Evolutionary conservation across 2,888 invertebrate genomes (phyloP).

Genomic region (Harpalus rubripes): DNA sequence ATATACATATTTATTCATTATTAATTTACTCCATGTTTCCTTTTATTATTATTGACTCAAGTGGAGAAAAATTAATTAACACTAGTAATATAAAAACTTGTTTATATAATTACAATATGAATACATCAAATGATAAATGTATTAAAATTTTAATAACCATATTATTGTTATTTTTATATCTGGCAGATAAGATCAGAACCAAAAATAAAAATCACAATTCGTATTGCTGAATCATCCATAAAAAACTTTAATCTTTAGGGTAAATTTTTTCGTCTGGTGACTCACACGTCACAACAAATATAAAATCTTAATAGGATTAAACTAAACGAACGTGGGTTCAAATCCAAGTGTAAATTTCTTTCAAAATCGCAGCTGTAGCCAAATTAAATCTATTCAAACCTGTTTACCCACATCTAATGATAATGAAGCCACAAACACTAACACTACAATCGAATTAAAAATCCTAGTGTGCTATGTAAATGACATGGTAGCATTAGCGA

Average conservation of each 20-base stretch:
- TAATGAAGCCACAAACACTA: conserved; percentile 52
- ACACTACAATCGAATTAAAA: conserved; percentile 47
- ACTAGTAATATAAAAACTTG: not conserved
- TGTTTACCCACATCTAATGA: conserved; percentile 34
- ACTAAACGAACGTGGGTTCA: conserved; percentile 39
- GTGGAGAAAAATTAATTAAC: no score
- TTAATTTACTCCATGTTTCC: no score
- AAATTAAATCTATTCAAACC: conserved; percentile 46
- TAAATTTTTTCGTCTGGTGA: conserved; percentile 23
- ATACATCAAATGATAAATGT: not conserved
- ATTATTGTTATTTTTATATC: conserved; percentile 1
- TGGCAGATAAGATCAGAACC: conserved; percentile 1
- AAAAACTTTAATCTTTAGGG: conserved; percentile 9
- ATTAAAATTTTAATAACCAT: not conserved
- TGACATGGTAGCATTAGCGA: conserved; percentile 15
- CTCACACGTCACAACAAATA: conserved; percentile 8
- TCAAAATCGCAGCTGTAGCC: conserved; percentile 35
- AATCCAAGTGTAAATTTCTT: conserved; percentile 46
- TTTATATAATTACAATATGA: not conserved
- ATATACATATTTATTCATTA: no score
- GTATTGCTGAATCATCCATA: conserved; percentile 5
- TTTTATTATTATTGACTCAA: no score
- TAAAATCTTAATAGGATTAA: conserved; percentile 51
- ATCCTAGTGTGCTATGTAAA: conserved; percentile 20
- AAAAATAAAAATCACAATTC: not conserved